phyloP scores from a whole-genome alignment of 2,797 vertebrate species.

The Morelia viridis region DNA sequence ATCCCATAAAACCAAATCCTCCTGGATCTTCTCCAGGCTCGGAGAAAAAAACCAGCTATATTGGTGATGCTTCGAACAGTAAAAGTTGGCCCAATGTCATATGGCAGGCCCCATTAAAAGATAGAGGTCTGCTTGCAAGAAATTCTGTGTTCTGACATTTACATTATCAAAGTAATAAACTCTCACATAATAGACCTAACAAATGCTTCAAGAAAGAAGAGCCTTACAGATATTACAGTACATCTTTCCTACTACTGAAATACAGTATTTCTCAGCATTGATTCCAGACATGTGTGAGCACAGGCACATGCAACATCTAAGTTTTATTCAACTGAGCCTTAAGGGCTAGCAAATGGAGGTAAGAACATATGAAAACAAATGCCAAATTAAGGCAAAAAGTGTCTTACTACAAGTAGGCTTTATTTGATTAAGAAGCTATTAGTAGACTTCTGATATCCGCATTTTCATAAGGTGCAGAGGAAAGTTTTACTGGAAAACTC shows the following conservation, averaged over 20 bases:
- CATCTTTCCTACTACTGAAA: too few relatives aligned
- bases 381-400: constrained; percentile 19
- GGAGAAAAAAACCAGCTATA: constrained; percentile 75
- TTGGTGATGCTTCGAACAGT: constrained; percentile 73
- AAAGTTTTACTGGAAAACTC: neutral
- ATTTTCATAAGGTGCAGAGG: neutral
- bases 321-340: neutral
- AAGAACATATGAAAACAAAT: neutral
- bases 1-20: constrained; percentile 80
- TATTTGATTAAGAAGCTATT: neutral
- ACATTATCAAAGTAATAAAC: constrained; percentile 63
- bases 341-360: constrained; percentile 27
- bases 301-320: too few relatives aligned
- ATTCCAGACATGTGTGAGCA: neutral
- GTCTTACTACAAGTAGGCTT: constrained; percentile 25
- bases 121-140: constrained; percentile 63
- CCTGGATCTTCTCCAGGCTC: constrained; percentile 73
- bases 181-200: constrained; percentile 65
- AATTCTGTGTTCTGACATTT: constrained; percentile 65
- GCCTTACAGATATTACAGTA: constrained; percentile 44
- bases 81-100: constrained; percentile 67
- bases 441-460: neutral
- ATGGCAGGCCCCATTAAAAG: constrained; percentile 55
- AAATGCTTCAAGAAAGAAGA: constrained; percentile 58
- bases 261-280: constrained; percentile 42